Percentiles rank a stretch among this genome's conserved stretches.
Conservation (phyloP, 1,140 invertebrate species). For the Drosophila mauritiana region DNA sequence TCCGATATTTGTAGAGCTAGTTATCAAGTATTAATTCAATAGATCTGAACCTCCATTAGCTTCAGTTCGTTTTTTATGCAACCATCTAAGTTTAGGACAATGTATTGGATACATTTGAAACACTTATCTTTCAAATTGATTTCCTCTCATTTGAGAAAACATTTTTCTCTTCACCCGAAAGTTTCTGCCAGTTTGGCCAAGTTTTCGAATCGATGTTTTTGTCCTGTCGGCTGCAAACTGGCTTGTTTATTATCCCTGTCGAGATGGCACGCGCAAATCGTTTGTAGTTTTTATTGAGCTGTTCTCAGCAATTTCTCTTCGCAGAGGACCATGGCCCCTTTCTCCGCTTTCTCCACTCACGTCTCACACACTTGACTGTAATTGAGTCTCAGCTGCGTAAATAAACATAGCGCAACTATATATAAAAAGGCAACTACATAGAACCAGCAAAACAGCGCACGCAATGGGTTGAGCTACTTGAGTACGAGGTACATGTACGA, state of each 20-base stretch:
- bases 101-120: not conserved
- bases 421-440: constrained; percentile 7
- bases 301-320: constrained; percentile 50
- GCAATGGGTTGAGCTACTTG: constrained; percentile 23
- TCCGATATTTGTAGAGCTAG: too few relatives aligned
- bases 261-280: constrained; percentile 55
- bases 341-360: not conserved
- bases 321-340: constrained; percentile 2
- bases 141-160: constrained; percentile 4
- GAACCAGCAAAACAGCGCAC: constrained; percentile 11
- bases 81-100: not conserved
- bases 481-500: constrained; percentile 21
- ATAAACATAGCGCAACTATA: constrained; percentile 47
- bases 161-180: constrained; percentile 4
- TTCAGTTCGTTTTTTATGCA: not conserved
- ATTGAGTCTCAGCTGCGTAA: constrained; percentile 59
- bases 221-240: constrained; percentile 10
- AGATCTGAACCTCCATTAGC: too few relatives aligned
- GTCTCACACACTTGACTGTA: constrained; percentile 51
- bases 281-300: constrained; percentile 65
- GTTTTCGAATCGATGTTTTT: constrained; percentile 6
- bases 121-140: constrained; percentile 5
- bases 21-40: too few relatives aligned
- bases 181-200: constrained; percentile 2
- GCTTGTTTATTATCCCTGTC: constrained; percentile 58